Conservation (phyloP, 2,113 vertebrate genomes). For the Chaetodon trifascialis region DNA sequence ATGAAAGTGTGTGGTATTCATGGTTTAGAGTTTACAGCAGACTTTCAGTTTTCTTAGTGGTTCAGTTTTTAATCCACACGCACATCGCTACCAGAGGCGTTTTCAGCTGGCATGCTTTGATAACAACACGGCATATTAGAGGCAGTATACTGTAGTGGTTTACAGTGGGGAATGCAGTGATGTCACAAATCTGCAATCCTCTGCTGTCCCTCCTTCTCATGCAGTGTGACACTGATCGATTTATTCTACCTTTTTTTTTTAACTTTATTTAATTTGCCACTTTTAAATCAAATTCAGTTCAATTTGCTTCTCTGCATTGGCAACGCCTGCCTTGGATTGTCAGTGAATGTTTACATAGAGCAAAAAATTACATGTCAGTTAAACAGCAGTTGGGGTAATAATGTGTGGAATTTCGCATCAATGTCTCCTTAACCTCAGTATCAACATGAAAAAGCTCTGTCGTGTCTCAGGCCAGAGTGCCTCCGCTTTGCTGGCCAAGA, state of each 20-base stretch:
- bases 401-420: background rate
- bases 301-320: background rate
- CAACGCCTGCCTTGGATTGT: background rate
- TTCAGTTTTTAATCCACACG: constrained; percentile 8
- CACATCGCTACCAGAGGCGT: background rate
- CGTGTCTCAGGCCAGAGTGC: background rate
- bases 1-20: background rate
- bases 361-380: background rate
- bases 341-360: background rate
- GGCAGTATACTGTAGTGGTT: background rate
- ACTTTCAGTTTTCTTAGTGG: background rate
- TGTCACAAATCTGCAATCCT: background rate
- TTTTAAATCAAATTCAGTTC: background rate
- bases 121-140: background rate
- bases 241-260: background rate
- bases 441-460: background rate
- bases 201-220: background rate
- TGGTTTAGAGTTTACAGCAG: background rate
- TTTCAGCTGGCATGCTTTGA: background rate
- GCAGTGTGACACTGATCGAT: background rate
- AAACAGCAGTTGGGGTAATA: background rate
- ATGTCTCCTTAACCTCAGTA: background rate
- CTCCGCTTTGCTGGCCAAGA: constrained; percentile 12
- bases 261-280: background rate
- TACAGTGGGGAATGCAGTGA: background rate